Evolutionary conservation across 2,113 vertebrate species (phyloP).

Genomic region (Struthidea cinerea): DNA sequence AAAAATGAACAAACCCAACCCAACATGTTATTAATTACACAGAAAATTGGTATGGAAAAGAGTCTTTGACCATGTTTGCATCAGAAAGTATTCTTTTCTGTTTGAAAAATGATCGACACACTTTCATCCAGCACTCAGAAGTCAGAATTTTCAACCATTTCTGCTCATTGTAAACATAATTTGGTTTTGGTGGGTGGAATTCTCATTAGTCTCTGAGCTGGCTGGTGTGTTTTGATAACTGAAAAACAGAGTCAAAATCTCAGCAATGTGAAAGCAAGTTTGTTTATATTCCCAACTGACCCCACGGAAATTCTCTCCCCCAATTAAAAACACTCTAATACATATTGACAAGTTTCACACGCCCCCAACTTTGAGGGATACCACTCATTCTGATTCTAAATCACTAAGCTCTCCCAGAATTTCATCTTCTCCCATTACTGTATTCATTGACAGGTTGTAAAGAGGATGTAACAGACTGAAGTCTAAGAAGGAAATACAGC

Average conservation of each 20-base stretch:
- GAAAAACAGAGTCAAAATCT: slow-evolving; percentile 3
- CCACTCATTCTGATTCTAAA: neutral
- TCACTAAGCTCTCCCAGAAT: neutral
- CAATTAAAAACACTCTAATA: neutral
- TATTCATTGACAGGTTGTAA: neutral
- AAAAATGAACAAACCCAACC: neutral
- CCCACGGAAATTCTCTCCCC: neutral
- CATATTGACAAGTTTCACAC: neutral
- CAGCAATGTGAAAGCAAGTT: neutral
- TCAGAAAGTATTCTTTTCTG: neutral
- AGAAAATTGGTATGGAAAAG: neutral
- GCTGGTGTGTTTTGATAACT: neutral
- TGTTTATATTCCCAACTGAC: slow-evolving; percentile 18
- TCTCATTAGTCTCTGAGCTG: slow-evolving; percentile 8
- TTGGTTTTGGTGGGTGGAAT: slow-evolving; percentile 12
- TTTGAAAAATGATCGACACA: neutral
- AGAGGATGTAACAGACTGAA: neutral
- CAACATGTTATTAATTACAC: neutral
- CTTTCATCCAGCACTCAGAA: neutral
- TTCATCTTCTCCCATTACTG: neutral
- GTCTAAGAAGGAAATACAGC: neutral
- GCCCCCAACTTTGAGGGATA: neutral
- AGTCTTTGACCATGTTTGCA: neutral
- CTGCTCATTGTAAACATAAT: neutral
- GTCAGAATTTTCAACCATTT: neutral